Base-by-base conservation (phyloP, 1,140 invertebrate species). In the Potamilus streckersoni region DNA sequence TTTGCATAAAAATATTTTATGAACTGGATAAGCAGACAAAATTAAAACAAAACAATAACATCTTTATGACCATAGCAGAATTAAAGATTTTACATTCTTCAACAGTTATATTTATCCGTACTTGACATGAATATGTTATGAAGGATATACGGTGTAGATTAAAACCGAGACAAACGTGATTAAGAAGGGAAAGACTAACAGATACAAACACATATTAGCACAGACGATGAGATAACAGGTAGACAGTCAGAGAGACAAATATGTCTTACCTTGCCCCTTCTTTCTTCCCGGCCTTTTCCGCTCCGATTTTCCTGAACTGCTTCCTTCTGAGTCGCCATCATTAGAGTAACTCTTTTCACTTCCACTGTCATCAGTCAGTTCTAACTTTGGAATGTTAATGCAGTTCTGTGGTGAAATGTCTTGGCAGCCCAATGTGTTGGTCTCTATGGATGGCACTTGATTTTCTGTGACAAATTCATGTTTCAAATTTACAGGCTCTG, bases 241-340 rank as follows among this genome's bases (percentile, higher is more conserved):
- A 49, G 38, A 49, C 38, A 49, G 38, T 11, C 38, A 49, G 38
- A 49, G 6, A 49, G 38, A 6, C 38, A 49, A 8, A 49, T 6
- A 49, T 49, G 38, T 49, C 4, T 68, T 70, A 85, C 84, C 81
- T 80, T 85, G 84, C 17, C 84, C 84, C 76, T 85, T 85, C 62
- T 85, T 85, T 55, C 84, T 71, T 14, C 84, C 82, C 6, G 82
- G 81, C 59, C 83, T 69, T 69, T 82, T 85, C 64, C 72, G 67
- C 62, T 73, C 65, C 19, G 67, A 31, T 62, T 71, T 77, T 15
- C 69, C 62, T 65, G 49, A 38, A 66, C 38, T 65, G 15, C n/a
- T 62, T 27, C n/a, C 59, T 61, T 49, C 67, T 0, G 73, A 64
- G 20, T 77, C 75, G 1, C 70, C 72, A 27, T 73, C 69, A 20